These are phyloP conservation scores for Apogon talboti DNA, from an alignment of 2,797 vertebrate genomes.

Conservation along the genomic window DNA sequence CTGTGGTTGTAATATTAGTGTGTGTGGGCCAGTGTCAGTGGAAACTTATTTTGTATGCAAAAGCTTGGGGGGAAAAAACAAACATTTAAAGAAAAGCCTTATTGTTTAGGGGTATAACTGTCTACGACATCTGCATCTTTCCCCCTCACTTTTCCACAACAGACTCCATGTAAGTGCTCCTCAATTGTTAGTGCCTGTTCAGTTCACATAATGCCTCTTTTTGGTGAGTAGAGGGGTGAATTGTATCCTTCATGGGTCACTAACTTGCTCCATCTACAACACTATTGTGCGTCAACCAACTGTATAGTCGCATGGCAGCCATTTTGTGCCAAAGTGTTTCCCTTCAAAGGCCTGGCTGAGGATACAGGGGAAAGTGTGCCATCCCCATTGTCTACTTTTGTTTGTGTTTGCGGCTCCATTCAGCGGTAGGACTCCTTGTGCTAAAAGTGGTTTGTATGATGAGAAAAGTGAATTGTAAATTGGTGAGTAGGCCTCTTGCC, in stretches of 20 bases:
- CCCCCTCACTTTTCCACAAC: slow-evolving; percentile 37
- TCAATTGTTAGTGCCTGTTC: slow-evolving; percentile 46
- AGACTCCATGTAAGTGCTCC: slow-evolving; percentile 26
- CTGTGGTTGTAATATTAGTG: slow-evolving; percentile 3
- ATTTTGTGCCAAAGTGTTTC: slow-evolving; percentile 75
- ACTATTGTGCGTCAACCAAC: slow-evolving; percentile 63
- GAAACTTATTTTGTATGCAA: slow-evolving; percentile 4
- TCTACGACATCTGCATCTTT: slow-evolving; percentile 25
- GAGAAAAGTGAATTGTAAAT: slow-evolving; percentile 23
- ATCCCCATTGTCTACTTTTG: slow-evolving; percentile 56
- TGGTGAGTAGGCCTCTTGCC: slow-evolving; percentile 2
- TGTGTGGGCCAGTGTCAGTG: not conserved
- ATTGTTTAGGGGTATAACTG: slow-evolving; percentile 20
- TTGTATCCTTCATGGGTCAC: slow-evolving; percentile 71
- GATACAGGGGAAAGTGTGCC: slow-evolving; percentile 66
- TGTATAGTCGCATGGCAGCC: slow-evolving; percentile 70
- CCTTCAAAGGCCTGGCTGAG: slow-evolving; percentile 60
- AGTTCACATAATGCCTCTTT: slow-evolving; percentile 57
- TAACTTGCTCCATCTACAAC: slow-evolving; percentile 61
- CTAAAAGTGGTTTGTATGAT: slow-evolving; percentile 25
- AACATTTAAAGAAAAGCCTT: slow-evolving; percentile 4
- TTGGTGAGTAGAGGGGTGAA: slow-evolving; percentile 51
- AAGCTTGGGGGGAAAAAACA: not conserved
- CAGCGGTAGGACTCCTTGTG: slow-evolving; percentile 18
- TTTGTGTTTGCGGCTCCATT: slow-evolving; percentile 58